Base-by-base conservation (phyloP, 2,888 invertebrate genomes). In the Clepsis dumicolana region DNA sequence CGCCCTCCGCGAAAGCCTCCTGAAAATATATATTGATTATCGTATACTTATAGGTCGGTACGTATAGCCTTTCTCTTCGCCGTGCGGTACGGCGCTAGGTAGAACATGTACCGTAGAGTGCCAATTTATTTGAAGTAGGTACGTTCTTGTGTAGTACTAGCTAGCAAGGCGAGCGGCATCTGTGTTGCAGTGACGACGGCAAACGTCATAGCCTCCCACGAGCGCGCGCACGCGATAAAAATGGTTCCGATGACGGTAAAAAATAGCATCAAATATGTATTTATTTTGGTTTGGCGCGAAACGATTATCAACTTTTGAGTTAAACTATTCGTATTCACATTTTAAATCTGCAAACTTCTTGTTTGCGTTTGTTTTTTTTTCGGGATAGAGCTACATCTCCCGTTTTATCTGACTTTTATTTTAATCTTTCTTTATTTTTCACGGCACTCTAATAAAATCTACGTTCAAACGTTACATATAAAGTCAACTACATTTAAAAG, bases 1-100 rank as follows among this genome's bases (percentile, higher is more conserved):
- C 89, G 75, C 87, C 78, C 89, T 82, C 84, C 83, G 85, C 91
- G 90, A 92, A 91, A 91, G 92, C 92, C 92, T 92, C 90, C 92
- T 93, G 93, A 93, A 93, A 93, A 93, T 93, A 93, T 93, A 89
- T 93, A 93, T 93, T 92, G 93, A 93, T 93, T 93, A 93, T 89
- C 86, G 90, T 92, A 92, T 87, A 91, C 84, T 84, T 87, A 80
- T 76, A 77, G 84, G 88, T 44, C 88, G 82, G 89, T 89, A 86
- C 75, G 85, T 90, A 90, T 84, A 90, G 81, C 75, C 70, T 73
- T 80, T 83, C 81, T 87, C 84, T 86, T 90, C 88, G 86, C 87
- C 88, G 86, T 82, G 89, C 87, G 84, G 85, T 87, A 89, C 86
- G 90, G 85, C 80, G 84, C 78, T 87, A 81, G 81, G 78, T 78